Percentiles rank a stretch among this genome's conserved stretches.
phyloP scores from a whole-genome alignment of 2,888 invertebrate species.

The Synanthedon andrenaeformis region DNA sequence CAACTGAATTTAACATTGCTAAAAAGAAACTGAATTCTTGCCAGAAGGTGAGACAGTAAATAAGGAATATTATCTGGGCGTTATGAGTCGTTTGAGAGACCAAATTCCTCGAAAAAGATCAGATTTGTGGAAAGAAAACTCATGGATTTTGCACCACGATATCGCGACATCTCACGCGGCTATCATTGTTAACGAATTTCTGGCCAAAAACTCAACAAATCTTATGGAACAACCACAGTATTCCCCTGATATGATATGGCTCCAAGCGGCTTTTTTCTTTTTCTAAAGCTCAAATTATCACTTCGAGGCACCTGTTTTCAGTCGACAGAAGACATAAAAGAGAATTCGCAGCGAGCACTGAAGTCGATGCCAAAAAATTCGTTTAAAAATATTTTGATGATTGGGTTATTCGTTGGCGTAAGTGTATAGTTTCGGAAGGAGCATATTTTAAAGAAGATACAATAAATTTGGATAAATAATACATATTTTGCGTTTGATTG shows the following conservation, averaged over 20 bases:
- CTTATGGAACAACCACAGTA: constrained; percentile 4
- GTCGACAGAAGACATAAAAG: constrained; percentile 7
- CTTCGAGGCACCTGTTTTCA: constrained; percentile 8
- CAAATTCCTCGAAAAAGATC: constrained; percentile 3
- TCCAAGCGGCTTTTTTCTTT: constrained; percentile 4
- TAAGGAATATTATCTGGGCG: neutral
- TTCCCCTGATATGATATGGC: constrained; percentile 5
- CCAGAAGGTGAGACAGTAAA: neutral
- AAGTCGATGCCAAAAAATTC: neutral
- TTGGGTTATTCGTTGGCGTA: no score
- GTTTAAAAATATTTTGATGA: no score
- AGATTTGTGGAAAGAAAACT: constrained; percentile 14
- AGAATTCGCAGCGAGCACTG: constrained; percentile 3
- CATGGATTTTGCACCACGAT: constrained; percentile 19
- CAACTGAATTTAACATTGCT: no score
- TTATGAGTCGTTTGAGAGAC: neutral
- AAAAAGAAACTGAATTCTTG: no score
- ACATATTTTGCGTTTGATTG: no score
- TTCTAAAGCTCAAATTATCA: constrained; percentile 9
- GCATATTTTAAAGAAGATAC: no score
- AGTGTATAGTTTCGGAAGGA: no score
- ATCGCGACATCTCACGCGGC: no score
- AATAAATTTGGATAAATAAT: no score
- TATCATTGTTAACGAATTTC: constrained; percentile 11
- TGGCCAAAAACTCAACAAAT: constrained; percentile 9